Evolutionary conservation across 2,113 vertebrate genomes (phyloP).

Genomic region (Ciconia stormi): DNA sequence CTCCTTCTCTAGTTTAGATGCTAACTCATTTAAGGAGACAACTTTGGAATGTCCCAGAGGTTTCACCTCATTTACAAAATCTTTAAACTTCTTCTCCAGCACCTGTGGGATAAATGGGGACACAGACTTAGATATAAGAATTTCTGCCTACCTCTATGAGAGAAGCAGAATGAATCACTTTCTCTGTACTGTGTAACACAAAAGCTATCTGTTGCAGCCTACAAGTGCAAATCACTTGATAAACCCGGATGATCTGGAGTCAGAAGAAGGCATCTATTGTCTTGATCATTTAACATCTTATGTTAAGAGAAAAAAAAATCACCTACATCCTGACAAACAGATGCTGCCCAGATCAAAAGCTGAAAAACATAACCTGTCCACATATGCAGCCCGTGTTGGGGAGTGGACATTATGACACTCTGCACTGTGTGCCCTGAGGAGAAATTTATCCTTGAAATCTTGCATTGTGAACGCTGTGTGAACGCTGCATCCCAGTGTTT

Average conservation of each 20-base stretch:
- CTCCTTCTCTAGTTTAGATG: slow-evolving; percentile 62
- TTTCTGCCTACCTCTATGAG: background rate
- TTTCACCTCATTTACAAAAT: slow-evolving; percentile 80
- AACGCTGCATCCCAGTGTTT: background rate
- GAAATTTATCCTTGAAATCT: background rate
- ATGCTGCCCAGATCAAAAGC: background rate
- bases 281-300: background rate
- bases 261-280: background rate
- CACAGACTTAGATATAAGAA: background rate
- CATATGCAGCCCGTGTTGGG: background rate
- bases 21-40: slow-evolving; percentile 74
- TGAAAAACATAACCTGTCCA: background rate
- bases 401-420: background rate
- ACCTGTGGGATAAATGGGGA: slow-evolving; percentile 63
- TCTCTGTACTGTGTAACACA: background rate
- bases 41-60: slow-evolving; percentile 80
- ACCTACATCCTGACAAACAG: background rate
- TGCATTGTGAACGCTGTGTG: background rate
- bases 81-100: slow-evolving; percentile 84
- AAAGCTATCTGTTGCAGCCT: background rate
- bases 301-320: background rate
- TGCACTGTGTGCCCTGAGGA: background rate
- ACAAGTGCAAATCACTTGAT: background rate
- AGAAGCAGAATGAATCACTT: background rate
- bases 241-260: background rate